A percentile compares a stretch with the other conserved stretches of the same genome.
phyloP scores from a whole-genome alignment of 2,797 vertebrate species.

The Erethizon dorsatum region DNA sequence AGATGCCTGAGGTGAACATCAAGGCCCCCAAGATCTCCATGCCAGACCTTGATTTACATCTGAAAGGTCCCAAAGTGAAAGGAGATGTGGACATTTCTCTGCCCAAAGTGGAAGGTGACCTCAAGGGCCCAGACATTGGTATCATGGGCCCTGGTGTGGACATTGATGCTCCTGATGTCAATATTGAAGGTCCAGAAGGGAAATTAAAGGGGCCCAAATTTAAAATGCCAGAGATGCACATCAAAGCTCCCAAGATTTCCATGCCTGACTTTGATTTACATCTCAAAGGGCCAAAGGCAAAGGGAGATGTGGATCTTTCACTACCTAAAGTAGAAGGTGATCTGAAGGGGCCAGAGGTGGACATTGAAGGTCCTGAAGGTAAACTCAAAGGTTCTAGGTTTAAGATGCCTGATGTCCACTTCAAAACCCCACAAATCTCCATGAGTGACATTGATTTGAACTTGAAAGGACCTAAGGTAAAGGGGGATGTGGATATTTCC shows the following conservation, averaged over 20 bases:
- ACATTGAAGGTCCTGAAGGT: slow-evolving; percentile 83
- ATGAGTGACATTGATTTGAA: slow-evolving; percentile 86
- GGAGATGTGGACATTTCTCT: no score
- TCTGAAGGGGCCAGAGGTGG: slow-evolving; percentile 68
- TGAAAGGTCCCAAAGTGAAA: background rate
- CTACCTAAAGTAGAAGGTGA: slow-evolving; percentile 78
- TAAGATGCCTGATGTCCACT: slow-evolving; percentile 83
- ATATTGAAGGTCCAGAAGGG: background rate
- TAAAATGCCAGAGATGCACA: slow-evolving; percentile 80
- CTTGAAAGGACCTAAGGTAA: slow-evolving; percentile 86
- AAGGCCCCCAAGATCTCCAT: background rate
- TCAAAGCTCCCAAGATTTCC: slow-evolving; percentile 79
- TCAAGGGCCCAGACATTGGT: background rate
- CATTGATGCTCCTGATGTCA: background rate
- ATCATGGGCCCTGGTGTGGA: slow-evolving; percentile 29
- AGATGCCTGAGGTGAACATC: background rate
- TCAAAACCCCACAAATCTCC: slow-evolving; percentile 83
- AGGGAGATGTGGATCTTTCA: background rate
- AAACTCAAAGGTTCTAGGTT: slow-evolving; percentile 85
- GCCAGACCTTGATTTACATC: background rate
- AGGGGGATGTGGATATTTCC: slow-evolving; percentile 83
- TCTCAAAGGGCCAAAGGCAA: slow-evolving; percentile 78
- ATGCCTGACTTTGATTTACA: slow-evolving; percentile 83
- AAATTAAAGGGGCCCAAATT: slow-evolving; percentile 78
- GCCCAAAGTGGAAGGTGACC: slow-evolving; percentile 47